Percentiles rank a stretch among this genome's conserved stretches.
Evolutionary conservation across 2,888 invertebrate genomes (phyloP).

Genomic region (Salticus scenicus): DNA sequence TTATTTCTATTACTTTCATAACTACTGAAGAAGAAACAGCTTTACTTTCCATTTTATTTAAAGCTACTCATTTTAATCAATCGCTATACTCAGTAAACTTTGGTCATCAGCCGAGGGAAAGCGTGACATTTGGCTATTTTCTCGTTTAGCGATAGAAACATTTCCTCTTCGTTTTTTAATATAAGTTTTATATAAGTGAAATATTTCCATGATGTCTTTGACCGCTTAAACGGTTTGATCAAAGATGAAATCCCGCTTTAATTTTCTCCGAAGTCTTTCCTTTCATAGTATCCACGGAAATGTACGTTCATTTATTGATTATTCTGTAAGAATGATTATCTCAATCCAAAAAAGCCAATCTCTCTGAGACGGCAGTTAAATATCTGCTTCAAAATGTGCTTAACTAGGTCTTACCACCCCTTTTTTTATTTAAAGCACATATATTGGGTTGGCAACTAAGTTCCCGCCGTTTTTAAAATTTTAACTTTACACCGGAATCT

Average conservation of each 20-base stretch:
- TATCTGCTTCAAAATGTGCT: no score
- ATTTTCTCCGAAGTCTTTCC: no score
- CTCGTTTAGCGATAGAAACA: neutral
- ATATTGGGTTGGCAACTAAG: no score
- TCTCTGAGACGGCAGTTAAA: no score
- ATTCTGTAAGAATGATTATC: neutral
- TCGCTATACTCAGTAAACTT: neutral
- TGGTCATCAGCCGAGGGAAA: neutral
- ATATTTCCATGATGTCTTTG: constrained; percentile 45
- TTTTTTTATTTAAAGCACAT: no score
- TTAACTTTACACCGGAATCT: no score
- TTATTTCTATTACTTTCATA: neutral
- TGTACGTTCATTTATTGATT: neutral
- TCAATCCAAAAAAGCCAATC: no score
- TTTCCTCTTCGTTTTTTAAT: neutral
- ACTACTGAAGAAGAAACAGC: neutral
- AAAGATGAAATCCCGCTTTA: neutral
- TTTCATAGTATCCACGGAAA: no score
- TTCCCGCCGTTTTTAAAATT: no score
- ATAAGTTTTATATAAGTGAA: constrained; percentile 5
- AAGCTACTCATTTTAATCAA: neutral
- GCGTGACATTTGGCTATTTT: neutral
- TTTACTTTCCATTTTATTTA: neutral
- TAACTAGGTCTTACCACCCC: no score
- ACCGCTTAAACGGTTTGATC: constrained; percentile 33